phyloP scores from a whole-genome alignment of 2,113 vertebrate species.

The Sylvia atricapilla region DNA sequence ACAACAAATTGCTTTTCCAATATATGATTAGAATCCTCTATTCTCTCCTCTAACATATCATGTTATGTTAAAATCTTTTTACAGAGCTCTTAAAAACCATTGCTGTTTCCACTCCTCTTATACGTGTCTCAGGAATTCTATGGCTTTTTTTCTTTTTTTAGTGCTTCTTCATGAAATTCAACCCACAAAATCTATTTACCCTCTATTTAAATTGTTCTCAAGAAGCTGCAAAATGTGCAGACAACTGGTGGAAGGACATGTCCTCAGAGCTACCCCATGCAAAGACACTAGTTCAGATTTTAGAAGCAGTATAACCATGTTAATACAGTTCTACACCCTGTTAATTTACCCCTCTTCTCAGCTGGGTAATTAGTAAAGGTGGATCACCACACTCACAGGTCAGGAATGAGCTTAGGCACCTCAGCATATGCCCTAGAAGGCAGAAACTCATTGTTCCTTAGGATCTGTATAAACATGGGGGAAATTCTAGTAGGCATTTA shows the following conservation, averaged over 20 bases:
- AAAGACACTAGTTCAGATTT: neutral
- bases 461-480: neutral
- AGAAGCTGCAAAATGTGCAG: neutral
- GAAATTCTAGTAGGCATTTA: neutral
- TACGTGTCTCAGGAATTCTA: neutral
- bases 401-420: slow-evolving; percentile 27
- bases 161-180: neutral
- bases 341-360: slow-evolving; percentile 17
- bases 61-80: neutral
- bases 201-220: neutral
- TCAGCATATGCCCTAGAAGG: slow-evolving; percentile 24
- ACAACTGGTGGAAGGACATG: neutral
- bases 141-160: neutral
- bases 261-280: neutral
- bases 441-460: neutral
- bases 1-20: neutral
- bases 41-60: neutral
- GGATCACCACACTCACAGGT: slow-evolving; percentile 6
- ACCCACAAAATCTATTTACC: neutral
- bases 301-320: neutral
- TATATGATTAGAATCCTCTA: neutral
- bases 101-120: neutral
- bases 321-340: slow-evolving; percentile 7
- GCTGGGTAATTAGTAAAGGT: slow-evolving; percentile 19
- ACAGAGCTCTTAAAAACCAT: neutral